Percentiles rank a stretch among this genome's conserved stretches.
Conservation (phyloP, 1,140 invertebrate genomes). For the Apolygus lucorum region DNA sequence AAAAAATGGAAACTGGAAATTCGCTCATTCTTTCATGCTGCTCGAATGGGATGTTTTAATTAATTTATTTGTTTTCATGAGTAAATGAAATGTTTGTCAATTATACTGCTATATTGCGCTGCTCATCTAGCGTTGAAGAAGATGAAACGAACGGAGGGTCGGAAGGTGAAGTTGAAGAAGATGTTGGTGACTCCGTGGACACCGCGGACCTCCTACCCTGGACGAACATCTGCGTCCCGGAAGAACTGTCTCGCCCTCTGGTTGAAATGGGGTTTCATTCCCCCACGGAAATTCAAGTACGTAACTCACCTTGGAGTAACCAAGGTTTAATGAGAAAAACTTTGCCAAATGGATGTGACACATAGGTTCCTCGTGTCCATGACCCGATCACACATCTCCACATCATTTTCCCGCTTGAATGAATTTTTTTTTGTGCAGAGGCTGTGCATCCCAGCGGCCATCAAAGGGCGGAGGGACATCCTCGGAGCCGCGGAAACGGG, state of each 20-base stretch:
- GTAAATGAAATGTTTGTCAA: not conserved
- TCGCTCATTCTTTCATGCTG: not conserved
- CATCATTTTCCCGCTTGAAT: no score
- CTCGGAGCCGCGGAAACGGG: constrained; percentile 95
- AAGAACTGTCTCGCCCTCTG: constrained; percentile 62
- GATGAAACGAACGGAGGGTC: not conserved
- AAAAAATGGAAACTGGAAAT: not conserved
- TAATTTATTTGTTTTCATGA: not conserved
- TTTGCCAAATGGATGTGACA: no score
- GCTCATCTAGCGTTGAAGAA: no score
- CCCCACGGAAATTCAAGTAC: constrained; percentile 78
- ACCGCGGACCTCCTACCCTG: constrained; percentile 45
- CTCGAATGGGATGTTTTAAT: not conserved
- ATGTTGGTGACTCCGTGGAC: not conserved
- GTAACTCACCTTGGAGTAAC: no score
- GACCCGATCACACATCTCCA: no score
- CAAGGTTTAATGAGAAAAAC: no score
- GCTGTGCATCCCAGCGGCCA: constrained; percentile 69
- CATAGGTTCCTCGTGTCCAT: no score
- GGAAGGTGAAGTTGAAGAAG: not conserved
- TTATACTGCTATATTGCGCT: no score
- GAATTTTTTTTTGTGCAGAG: no score
- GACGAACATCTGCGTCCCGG: constrained; percentile 59
- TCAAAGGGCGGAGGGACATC: constrained; percentile 77
- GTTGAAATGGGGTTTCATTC: constrained; percentile 61